Percentiles rank a stretch among this genome's conserved stretches.
Evolutionary conservation across 1,140 invertebrate genomes (phyloP).

Genomic region (Drosophila grimshawi): DNA sequence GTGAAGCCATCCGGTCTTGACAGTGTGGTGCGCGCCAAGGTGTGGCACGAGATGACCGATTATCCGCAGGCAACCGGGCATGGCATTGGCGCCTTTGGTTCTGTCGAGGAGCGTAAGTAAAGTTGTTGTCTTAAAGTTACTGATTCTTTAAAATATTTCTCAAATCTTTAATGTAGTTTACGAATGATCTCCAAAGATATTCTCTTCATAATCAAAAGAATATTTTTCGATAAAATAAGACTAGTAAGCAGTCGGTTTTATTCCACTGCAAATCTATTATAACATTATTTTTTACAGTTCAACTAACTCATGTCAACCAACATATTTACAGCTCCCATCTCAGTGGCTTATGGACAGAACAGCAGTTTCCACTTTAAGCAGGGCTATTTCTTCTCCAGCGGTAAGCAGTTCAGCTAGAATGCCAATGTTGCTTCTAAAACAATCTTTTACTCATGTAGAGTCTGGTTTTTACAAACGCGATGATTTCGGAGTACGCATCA

Average conservation of each 20-base stretch:
- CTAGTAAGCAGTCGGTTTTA: no score
- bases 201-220: no score
- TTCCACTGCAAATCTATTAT: no score
- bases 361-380: slow-evolving; percentile 88
- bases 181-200: no score
- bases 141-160: no score
- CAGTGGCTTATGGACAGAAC: slow-evolving; percentile 86
- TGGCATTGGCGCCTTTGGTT: slow-evolving; percentile 94
- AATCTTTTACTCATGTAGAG: slow-evolving; percentile 85
- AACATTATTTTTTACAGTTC: no score
- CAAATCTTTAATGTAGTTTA: no score
- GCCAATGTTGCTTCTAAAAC: no score
- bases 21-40: slow-evolving; percentile 89
- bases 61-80: slow-evolving; percentile 95
- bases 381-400: slow-evolving; percentile 94
- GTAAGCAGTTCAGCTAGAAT: slow-evolving; percentile 84
- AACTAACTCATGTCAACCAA: neutral
- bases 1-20: slow-evolving; percentile 89
- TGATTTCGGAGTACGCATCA: slow-evolving; percentile 95
- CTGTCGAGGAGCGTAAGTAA: slow-evolving; percentile 76
- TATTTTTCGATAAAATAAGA: no score
- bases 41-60: slow-evolving; percentile 93
- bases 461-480: slow-evolving; percentile 92
- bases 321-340: slow-evolving; percentile 88
- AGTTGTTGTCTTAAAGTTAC: neutral